A percentile compares a stretch with the other conserved stretches of the same genome.
Conservation (phyloP, 2,113 vertebrate genomes). For the Catharus fuscescens region DNA sequence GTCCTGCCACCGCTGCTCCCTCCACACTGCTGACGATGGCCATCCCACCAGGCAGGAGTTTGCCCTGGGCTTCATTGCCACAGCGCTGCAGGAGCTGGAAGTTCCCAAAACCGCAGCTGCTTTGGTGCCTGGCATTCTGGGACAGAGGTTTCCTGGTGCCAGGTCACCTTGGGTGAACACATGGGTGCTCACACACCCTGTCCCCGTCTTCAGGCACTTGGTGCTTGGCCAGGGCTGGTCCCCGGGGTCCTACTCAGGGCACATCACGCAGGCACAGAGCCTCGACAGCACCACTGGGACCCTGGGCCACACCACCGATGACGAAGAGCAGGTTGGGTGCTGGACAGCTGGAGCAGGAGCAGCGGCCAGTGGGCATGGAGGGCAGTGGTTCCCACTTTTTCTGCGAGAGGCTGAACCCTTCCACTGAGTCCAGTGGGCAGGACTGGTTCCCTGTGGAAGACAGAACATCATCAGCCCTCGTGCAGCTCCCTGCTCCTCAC, state of each 20-base stretch:
- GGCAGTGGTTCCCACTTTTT: conserved; percentile 89
- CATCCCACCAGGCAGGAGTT: neutral
- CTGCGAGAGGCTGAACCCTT: conserved; percentile 88
- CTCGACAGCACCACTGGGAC: conserved; percentile 91
- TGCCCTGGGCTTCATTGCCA: neutral
- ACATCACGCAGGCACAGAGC: conserved; percentile 87
- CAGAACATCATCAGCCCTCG: fast-evolving
- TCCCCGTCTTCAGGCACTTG: conserved; percentile 65
- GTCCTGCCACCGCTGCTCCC: neutral
- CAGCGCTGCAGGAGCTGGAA: neutral
- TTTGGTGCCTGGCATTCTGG: fast-evolving
- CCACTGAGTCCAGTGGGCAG: conserved; percentile 86
- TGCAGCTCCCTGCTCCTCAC: fast-evolving
- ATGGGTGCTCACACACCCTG: neutral
- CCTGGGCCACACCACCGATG: conserved; percentile 93
- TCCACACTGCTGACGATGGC: neutral
- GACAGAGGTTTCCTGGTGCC: neutral
- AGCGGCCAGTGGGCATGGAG: conserved; percentile 90
- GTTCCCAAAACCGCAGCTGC: neutral
- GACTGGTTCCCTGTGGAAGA: conserved; percentile 89
- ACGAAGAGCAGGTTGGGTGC: conserved; percentile 83
- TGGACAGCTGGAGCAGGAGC: conserved; percentile 88
- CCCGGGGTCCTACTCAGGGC: conserved; percentile 70
- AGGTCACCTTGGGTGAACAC: neutral
- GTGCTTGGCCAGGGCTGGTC: conserved; percentile 11